A percentile compares a stretch with the other conserved stretches of the same genome.
These are phyloP conservation scores for Anoplopoma fimbria DNA, from an alignment of 2,113 vertebrate genomes.

Conservation along the genomic window DNA sequence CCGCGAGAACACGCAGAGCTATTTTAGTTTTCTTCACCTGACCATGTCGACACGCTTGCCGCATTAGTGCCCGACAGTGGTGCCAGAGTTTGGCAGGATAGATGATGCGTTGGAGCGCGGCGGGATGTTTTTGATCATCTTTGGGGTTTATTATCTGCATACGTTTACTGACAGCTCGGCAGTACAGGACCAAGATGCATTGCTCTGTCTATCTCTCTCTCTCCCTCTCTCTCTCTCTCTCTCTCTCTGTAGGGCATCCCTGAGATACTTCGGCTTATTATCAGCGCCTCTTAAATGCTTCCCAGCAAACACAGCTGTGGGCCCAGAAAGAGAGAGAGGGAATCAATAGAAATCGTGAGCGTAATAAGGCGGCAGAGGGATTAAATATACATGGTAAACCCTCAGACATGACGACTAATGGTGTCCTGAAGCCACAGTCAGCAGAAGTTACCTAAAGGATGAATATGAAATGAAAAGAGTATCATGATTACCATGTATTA, in stretches of 20 bases:
- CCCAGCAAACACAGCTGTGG: conserved; percentile 47
- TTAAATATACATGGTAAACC: conserved; percentile 73
- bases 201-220: conserved; percentile 9
- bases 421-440: conserved; percentile 39
- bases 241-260: conserved; percentile 44
- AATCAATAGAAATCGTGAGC: conserved; percentile 76
- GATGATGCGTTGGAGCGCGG: conserved; percentile 42
- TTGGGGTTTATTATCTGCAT: conserved; percentile 45
- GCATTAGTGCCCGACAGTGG: conserved; percentile 50
- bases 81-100: conserved; percentile 66
- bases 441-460: conserved; percentile 35
- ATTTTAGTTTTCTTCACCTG: conserved; percentile 73
- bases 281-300: conserved; percentile 51
- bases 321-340: conserved; percentile 65
- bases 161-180: conserved; percentile 53
- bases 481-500: conserved; percentile 24
- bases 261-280: conserved; percentile 54
- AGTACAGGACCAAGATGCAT: conserved; percentile 48
- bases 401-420: conserved; percentile 28
- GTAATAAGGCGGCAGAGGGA: conserved; percentile 71
- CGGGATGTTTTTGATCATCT: conserved; percentile 79
- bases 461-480: conserved; percentile 36
- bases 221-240: conserved; percentile 17
- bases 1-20: conserved; percentile 44
- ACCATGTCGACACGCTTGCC: conserved; percentile 64